phyloP scores from a whole-genome alignment of 2,888 invertebrate species.

The Bombyx huttoni region DNA sequence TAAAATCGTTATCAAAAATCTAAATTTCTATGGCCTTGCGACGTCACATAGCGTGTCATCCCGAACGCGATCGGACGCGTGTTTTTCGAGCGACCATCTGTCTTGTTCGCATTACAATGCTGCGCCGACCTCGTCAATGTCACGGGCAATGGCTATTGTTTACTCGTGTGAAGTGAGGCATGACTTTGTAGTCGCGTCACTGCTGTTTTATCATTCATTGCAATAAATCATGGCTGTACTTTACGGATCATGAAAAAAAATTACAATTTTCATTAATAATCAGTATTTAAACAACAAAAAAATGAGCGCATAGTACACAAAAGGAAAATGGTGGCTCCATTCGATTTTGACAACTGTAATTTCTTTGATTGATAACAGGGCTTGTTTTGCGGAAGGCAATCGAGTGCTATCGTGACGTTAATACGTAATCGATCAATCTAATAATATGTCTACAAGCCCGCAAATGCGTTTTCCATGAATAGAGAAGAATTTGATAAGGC shows the following conservation, averaged over 20 bases:
- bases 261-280: no score
- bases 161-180: constrained; percentile 29
- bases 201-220: constrained; percentile 12
- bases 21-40: constrained; percentile 22
- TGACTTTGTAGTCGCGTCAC: constrained; percentile 22
- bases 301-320: neutral
- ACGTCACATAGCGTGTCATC: constrained; percentile 25
- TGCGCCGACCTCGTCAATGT: constrained; percentile 43
- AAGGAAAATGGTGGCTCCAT: no score
- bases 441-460: neutral
- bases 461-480: neutral
- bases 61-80: constrained; percentile 9
- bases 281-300: no score
- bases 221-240: neutral
- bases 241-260: no score
- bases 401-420: neutral
- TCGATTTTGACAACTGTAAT: neutral
- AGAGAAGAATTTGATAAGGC: neutral
- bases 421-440: neutral
- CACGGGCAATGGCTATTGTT: constrained; percentile 34
- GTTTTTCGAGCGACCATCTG: constrained; percentile 18
- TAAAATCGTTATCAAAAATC: neutral
- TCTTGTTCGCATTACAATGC: constrained; percentile 30
- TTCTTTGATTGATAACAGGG: neutral
- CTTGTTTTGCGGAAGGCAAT: neutral